These are phyloP conservation scores for Drosophila maculinotata DNA, from an alignment of 2,888 invertebrate species.

Conservation along the genomic window DNA sequence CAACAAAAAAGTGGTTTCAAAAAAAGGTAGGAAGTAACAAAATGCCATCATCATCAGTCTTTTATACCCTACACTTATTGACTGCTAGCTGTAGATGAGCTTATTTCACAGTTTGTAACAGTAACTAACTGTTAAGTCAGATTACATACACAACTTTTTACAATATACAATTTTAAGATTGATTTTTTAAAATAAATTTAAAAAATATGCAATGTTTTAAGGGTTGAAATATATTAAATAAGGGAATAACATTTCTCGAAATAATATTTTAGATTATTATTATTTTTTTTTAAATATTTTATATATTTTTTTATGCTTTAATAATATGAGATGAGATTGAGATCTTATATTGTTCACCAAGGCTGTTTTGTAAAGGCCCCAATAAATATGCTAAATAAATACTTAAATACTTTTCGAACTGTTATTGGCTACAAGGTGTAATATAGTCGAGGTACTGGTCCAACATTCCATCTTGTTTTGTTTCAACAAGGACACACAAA, in stretches of 20 bases:
- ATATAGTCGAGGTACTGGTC: background rate
- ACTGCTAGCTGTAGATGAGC: background rate
- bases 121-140: no score
- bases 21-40: slow-evolving; percentile 61
- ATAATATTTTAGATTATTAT: no score
- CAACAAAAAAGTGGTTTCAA: background rate
- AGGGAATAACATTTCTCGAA: no score
- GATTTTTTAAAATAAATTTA: no score
- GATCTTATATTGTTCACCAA: no score
- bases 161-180: no score
- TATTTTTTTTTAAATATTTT: no score
- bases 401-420: background rate
- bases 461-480: slow-evolving; percentile 40
- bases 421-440: slow-evolving; percentile 9
- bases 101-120: background rate
- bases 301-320: no score
- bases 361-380: no score
- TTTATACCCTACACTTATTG: slow-evolving; percentile 41
- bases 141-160: no score
- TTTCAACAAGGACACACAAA: slow-evolving; percentile 66
- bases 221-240: no score
- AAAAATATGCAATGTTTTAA: no score
- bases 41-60: slow-evolving; percentile 77
- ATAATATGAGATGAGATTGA: background rate
- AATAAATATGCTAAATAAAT: background rate